Conservation (phyloP, 2,888 invertebrate genomes). For the Lepidocyrtoides sp. region DNA sequence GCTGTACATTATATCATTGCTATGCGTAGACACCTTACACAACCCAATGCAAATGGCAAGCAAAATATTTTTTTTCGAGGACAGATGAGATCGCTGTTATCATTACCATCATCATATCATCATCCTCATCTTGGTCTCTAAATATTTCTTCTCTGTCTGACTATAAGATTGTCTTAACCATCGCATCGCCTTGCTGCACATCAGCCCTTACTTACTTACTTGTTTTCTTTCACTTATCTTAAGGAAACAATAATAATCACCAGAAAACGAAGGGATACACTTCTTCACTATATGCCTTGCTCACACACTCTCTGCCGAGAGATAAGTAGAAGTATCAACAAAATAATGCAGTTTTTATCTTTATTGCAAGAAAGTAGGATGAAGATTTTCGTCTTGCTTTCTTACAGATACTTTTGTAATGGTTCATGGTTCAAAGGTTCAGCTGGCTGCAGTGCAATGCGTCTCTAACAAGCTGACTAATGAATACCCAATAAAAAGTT, state of each 20-base stretch:
- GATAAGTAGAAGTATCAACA: constrained; percentile 53
- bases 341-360: constrained; percentile 53
- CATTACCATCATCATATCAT: too few species aligned
- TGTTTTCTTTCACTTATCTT: constrained; percentile 60
- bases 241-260: constrained; percentile 48
- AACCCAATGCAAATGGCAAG: too few species aligned
- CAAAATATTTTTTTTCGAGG: too few species aligned
- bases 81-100: too few species aligned
- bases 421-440: too few species aligned
- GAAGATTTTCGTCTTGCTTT: background rate
- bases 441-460: background rate
- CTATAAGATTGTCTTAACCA: too few species aligned
- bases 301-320: background rate
- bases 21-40: too few species aligned
- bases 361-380: too few species aligned
- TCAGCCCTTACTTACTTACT: background rate
- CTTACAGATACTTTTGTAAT: background rate
- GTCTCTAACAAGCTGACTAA: constrained; percentile 56
- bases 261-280: constrained; percentile 32
- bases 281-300: background rate
- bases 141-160: too few species aligned
- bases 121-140: too few species aligned
- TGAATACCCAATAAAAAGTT: constrained; percentile 68
- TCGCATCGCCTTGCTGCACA: background rate
- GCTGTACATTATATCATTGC: too few species aligned